Conservation (phyloP, 2,113 vertebrate species). For the Puntigrus tetrazona region DNA sequence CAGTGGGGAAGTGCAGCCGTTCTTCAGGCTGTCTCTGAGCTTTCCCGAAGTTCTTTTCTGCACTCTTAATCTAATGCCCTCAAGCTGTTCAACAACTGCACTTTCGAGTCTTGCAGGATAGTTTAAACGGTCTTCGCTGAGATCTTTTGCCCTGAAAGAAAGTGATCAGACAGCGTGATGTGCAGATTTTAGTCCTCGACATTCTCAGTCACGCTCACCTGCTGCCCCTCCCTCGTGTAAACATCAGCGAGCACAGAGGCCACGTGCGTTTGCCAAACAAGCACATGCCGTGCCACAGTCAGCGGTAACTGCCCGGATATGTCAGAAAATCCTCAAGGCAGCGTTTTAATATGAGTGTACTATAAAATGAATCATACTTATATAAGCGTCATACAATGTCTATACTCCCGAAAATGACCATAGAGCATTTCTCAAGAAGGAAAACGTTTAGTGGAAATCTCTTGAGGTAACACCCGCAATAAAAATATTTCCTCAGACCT, state of each 20-base stretch:
- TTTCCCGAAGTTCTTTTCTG: not conserved
- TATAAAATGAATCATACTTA: not conserved
- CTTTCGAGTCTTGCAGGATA: not conserved
- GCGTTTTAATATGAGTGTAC: not conserved
- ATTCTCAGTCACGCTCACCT: not conserved
- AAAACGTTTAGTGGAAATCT: not conserved
- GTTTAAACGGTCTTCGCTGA: not conserved
- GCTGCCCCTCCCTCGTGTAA: conserved; percentile 12
- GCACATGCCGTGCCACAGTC: not conserved
- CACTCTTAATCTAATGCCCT: not conserved
- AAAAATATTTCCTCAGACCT: not conserved
- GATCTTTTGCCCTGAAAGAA: not conserved
- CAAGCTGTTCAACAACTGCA: not conserved
- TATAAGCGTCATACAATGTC: not conserved
- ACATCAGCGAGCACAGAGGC: not conserved
- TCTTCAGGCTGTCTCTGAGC: not conserved
- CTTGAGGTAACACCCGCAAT: not conserved
- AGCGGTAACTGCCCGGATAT: not conserved
- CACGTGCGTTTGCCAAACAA: not conserved
- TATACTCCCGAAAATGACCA: not conserved
- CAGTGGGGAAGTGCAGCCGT: not conserved
- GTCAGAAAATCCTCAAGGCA: not conserved
- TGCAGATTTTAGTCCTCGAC: not conserved
- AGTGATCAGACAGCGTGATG: not conserved
- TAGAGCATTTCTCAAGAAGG: conserved; percentile 1